Conservation (phyloP, 2,888 invertebrate genomes). For the Matsumyia berberina region DNA sequence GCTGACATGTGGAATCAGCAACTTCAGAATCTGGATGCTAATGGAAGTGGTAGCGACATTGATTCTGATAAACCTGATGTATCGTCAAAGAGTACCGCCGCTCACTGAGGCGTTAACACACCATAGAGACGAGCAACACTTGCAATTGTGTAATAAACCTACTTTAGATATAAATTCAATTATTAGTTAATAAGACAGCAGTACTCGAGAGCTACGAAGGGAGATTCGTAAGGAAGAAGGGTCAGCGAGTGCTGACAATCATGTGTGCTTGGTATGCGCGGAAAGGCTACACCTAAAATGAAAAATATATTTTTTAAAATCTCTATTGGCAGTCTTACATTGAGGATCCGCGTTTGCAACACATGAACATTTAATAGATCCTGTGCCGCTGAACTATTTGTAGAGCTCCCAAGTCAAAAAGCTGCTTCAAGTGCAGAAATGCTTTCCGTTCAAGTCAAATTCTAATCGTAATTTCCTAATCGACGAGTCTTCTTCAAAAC, state of each 20-base stretch:
- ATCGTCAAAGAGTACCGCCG: slow-evolving; percentile 10
- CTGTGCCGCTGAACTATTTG: too few relatives aligned
- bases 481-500: too few relatives aligned
- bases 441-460: too few relatives aligned
- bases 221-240: background rate
- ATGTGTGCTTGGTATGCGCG: slow-evolving; percentile 9
- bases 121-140: background rate
- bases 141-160: slow-evolving; percentile 21
- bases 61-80: slow-evolving; percentile 48
- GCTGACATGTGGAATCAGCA: slow-evolving; percentile 97
- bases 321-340: background rate
- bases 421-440: too few relatives aligned
- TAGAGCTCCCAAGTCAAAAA: too few relatives aligned
- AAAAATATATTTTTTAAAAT: slow-evolving; percentile 66
- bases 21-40: slow-evolving; percentile 84
- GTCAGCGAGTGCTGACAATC: background rate
- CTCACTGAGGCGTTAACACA: slow-evolving; percentile 26
- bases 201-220: slow-evolving; percentile 12
- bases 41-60: slow-evolving; percentile 54
- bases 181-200: slow-evolving; percentile 36
- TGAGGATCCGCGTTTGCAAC: too few relatives aligned
- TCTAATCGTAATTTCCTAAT: too few relatives aligned
- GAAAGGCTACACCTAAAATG: slow-evolving; percentile 39
- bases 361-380: too few relatives aligned
- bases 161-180: slow-evolving; percentile 55